These are phyloP conservation scores for Portunus trituberculatus DNA, from an alignment of 1,140 invertebrate genomes.

Conservation along the genomic window DNA sequence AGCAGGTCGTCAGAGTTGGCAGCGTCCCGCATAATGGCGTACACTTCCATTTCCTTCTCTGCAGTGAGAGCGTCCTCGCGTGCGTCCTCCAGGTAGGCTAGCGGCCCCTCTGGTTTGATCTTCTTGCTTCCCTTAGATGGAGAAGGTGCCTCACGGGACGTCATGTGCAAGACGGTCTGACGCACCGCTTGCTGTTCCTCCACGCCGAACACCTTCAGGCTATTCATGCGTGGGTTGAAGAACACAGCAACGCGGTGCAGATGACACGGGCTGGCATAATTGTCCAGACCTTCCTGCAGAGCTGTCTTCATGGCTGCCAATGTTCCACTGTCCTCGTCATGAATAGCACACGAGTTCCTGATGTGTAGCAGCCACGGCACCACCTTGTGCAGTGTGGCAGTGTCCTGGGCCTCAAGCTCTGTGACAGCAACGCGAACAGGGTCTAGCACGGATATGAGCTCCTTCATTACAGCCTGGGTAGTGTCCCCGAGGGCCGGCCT, in stretches of 20 bases:
- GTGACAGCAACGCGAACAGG: background rate
- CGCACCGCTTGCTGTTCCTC: conserved; percentile 34
- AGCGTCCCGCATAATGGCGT: conserved; percentile 43
- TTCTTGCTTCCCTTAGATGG: background rate
- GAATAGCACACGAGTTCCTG: background rate
- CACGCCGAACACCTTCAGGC: background rate
- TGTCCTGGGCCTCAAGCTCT: background rate
- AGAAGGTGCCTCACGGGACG: background rate
- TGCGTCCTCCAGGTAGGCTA: conserved; percentile 40
- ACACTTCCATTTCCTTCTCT: conserved; percentile 36
- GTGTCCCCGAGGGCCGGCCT: background rate
- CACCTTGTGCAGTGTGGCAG: conserved; percentile 50
- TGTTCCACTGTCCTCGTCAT: background rate
- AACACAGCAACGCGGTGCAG: conserved; percentile 43
- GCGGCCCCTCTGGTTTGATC: background rate
- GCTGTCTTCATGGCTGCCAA: background rate
- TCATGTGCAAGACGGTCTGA: background rate
- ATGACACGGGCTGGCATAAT: background rate
- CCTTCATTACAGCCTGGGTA: background rate
- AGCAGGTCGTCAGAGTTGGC: conserved; percentile 32
- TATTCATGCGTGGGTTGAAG: conserved; percentile 61
- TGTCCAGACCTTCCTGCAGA: background rate
- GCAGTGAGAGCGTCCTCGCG: background rate
- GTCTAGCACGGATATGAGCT: background rate
- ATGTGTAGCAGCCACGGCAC: conserved; percentile 47